Evolutionary conservation across 1,140 invertebrate genomes (phyloP).

Genomic region (Glomeris maerens): DNA sequence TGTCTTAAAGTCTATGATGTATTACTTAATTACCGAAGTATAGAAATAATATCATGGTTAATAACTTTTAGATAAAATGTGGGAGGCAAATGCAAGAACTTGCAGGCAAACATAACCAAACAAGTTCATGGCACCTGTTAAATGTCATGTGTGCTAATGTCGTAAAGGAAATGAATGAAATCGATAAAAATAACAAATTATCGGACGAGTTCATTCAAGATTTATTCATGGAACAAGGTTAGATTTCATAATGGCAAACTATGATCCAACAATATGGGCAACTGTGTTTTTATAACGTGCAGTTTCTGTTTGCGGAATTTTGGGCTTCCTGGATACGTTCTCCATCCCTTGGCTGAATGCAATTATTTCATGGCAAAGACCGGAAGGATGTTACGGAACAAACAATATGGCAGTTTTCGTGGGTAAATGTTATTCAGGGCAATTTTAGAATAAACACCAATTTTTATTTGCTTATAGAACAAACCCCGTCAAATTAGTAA

Average conservation of each 20-base stretch:
- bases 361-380: background rate
- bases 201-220: background rate
- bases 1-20: background rate
- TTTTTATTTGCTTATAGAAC: too few relatives aligned
- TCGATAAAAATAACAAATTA: background rate
- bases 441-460: too few relatives aligned
- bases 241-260: background rate
- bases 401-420: too few relatives aligned
- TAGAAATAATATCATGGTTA: background rate
- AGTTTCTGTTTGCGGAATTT: constrained; percentile 1
- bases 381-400: background rate
- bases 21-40: background rate
- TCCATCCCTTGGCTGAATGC: background rate
- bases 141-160: background rate
- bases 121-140: background rate
- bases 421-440: too few relatives aligned
- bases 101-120: background rate
- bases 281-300: background rate
- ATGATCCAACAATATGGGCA: background rate
- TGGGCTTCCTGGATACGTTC: background rate
- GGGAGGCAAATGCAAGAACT: background rate
- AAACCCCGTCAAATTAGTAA: too few relatives aligned
- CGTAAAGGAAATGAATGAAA: constrained; percentile 1
- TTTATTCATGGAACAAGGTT: background rate
- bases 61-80: background rate